Evolutionary conservation across 2,113 vertebrate species (phyloP), one percentile per base, ranked within the genome.

Genomic region (Scalopus aquaticus): DNA sequence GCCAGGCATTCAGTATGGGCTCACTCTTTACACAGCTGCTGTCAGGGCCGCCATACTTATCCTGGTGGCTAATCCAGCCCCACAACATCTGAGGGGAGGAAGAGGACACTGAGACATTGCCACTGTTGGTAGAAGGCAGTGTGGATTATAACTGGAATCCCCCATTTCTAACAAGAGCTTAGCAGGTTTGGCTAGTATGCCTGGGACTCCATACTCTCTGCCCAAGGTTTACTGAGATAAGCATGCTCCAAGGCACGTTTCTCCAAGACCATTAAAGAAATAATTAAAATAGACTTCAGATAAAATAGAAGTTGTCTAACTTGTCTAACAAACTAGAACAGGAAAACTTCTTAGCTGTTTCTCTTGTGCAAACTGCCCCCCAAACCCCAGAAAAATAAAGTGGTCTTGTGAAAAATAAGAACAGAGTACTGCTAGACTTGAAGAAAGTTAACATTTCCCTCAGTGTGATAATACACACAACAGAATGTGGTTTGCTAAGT

Each of bases 291-390:
- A 91, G 35, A 42, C 76, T 30, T 86, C 39, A 32, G 44, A 12
- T 11, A 42, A 77, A 69, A 89, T 46, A 70, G 54, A 84, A 85
- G 44, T 51, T 92, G 64, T 54, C 73, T 69, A 56, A 58, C 70
- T 74, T 51, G 20, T 92, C 91, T 77, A 82, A 93, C 60, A 94
- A 84, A 67, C 85, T 32, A 26, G n/a, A n/a, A n/a, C n/a, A n/a
- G n/a, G n/a, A n/a, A n/a, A n/a, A n/a, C n/a, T n/a, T n/a, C n/a
- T n/a, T n/a, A n/a, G 17, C 16, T 51, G 28, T 39, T 69, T 78
- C n/a, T 85, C 19, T 80, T 49, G 12, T 49, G 12, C 3, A 49
- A 46, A 49, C 46, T 49, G 2, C 46, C 46, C 46, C 46, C 12
- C 46, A 6, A 2, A 30, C 10, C 54, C 9, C 22, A 56, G 76